A percentile compares a stretch with the other conserved stretches of the same genome.
phyloP scores from a whole-genome alignment of 2,113 vertebrate species.

The Cyrtonyx montezumae region DNA sequence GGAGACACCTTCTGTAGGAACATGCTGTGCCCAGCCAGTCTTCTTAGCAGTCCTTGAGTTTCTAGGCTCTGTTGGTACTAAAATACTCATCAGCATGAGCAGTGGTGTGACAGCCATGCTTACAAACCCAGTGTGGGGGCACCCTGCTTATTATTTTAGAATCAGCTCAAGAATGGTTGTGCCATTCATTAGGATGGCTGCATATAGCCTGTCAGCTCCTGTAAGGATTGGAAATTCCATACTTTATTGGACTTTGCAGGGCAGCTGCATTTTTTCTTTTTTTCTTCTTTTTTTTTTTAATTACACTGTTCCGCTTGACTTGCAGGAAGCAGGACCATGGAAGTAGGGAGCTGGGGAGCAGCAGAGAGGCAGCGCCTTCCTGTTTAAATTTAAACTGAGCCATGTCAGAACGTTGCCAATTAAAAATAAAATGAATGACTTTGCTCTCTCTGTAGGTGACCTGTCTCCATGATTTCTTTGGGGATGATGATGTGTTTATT shows the following conservation, averaged over 20 bases:
- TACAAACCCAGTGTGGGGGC: fast-evolving
- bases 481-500: slow-evolving; percentile 96
- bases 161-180: background rate
- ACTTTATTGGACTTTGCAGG: background rate
- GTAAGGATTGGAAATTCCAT: background rate
- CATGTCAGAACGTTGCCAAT: background rate
- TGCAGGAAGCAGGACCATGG: fast-evolving
- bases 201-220: background rate
- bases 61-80: background rate
- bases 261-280: background rate
- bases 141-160: background rate
- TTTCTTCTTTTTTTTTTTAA: background rate
- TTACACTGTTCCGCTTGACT: background rate
- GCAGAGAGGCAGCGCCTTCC: background rate
- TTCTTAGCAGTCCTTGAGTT: background rate
- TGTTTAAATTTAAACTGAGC: background rate
- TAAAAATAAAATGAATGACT: slow-evolving; percentile 36
- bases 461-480: slow-evolving; percentile 99
- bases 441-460: slow-evolving; percentile 86
- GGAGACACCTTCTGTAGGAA: background rate
- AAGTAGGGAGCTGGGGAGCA: fast-evolving
- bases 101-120: background rate
- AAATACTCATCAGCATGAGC: background rate
- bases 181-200: background rate
- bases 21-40: background rate